Evolutionary conservation across 2,113 vertebrate genomes (phyloP), one percentile per base, ranked within the genome.

Genomic region (Rhinoptilus africanus): DNA sequence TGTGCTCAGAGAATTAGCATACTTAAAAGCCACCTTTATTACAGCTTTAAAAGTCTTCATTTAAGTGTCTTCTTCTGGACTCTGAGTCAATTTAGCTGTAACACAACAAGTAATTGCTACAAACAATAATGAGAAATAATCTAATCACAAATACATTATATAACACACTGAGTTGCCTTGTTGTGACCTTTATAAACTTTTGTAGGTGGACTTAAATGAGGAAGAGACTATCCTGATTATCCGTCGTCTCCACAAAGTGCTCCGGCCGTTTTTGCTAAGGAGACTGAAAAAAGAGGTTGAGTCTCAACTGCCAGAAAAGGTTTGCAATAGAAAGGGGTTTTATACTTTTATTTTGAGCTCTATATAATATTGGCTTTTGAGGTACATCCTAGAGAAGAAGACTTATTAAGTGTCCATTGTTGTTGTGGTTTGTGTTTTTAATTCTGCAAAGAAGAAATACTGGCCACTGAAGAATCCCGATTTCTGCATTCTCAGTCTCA

Each of bases 211-310:
- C 93, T 97, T 99, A 53, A 99, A 99, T 53, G 99, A 99, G 96
- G 99, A 99, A 92, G 99, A 99, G 97, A 99, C 99, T 48, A 99
- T 99, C 93, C 93, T 99, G 96, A 99, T 99, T 78, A 99, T 99
- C 69, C 98, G 99, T 6, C 99, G 99, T 97, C 96, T 99, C 60
- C 99, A 99, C 88, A 99, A 99, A 92, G 99, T 99, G 57, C 97
- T 99, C 74, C 98, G 99, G 18, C 99, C 99, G 2, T 99, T 99
- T 97, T 95, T 99, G 94, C 97, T 99, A n/a, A 98, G 99, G 68
- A 97, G 99, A 92, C 97, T 99, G 93, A 99, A 99, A 97, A 99
- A 99, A 75, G 99, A 99, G 94, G 99, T 99, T 85, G 99, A 99
- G 97, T 99, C 99, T 81, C 99, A 99, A 97, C 97, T 99, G 93